Conservation (phyloP, 2,888 invertebrate species). For the Antheraea yamamai region DNA sequence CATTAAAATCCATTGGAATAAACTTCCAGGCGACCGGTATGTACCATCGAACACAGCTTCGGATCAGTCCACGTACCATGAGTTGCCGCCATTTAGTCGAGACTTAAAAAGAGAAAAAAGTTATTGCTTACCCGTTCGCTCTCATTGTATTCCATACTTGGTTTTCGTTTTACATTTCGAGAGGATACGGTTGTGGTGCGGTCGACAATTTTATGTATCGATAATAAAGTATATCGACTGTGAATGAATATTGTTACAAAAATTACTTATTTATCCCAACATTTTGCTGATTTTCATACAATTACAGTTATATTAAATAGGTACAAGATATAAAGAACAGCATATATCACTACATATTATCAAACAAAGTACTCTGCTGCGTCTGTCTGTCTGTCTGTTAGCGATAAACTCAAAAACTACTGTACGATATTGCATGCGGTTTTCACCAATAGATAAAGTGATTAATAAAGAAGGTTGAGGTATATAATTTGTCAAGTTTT, state of each 20-base stretch:
- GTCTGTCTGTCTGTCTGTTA: too few species aligned
- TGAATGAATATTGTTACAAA: not conserved
- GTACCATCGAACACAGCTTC: conserved; percentile 22
- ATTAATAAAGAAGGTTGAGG: too few species aligned
- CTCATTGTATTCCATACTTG: conserved; percentile 78
- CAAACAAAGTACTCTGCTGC: too few species aligned
- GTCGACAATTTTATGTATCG: conserved; percentile 34
- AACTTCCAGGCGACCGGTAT: not conserved
- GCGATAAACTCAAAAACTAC: too few species aligned
- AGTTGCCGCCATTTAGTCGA: conserved; percentile 61
- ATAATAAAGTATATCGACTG: conserved; percentile 23
- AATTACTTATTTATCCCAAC: not conserved
- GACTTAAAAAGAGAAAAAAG: conserved; percentile 50
- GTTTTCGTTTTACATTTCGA: conserved; percentile 78
- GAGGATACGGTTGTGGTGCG: conserved; percentile 48
- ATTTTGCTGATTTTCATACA: not conserved
- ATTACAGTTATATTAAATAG: not conserved
- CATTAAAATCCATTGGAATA: conserved; percentile 1
- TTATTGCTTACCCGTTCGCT: conserved; percentile 51
- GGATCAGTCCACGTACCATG: conserved; percentile 37
- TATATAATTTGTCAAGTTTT: too few species aligned
- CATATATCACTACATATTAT: too few species aligned
- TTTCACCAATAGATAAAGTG: too few species aligned
- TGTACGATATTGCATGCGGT: too few species aligned
- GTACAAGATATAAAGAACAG: not conserved